Evolutionary conservation across 1,140 invertebrate genomes (phyloP), one percentile per base, ranked within the genome.

Genomic region (Zelostemma sp.): DNA sequence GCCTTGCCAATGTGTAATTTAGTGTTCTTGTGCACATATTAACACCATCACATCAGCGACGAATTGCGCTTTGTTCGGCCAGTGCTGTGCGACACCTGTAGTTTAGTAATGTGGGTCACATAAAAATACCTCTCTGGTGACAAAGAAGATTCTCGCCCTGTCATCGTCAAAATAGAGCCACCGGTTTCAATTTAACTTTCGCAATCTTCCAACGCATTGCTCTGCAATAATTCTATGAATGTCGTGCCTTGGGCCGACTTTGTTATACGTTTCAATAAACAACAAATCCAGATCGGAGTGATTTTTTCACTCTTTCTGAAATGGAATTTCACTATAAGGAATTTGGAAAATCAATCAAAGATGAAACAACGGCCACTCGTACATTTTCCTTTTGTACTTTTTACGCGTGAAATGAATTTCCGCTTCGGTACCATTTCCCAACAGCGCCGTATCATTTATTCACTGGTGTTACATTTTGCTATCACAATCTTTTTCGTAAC

Each of bases 41-140:
- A 63, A 57, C 50, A 41, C 63, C 51, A 60, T 60, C 59, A 57
- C 51, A 28, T 28, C 8, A 28, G 25, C 33, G 58, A 62, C 62
- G 65, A 67, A 67, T 60, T 56, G 56, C 54, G 55, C 63, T 67
- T 72, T 72, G 63, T 72, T 71, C 66, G 53, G 54, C 51, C 21
- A 33, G 14, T 46, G 58, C 41, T 48, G 17, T 3, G 14, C 54
- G 64, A 65, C 62, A 70, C 57, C 60, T 65, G 68, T 40, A 45
- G 31, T 65, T 65, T 65, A 46, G 64, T n/a, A 61, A 70, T 70
- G 43, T 70, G 19, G 61, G 61, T 60, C 56, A 64, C 47, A 60
- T 25, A 47, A 16, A 43, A 58, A 55, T 55, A 62, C 28, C 48
- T 51, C 54, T 35, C 47, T 64, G 25, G 48, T 59, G 58, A 59